Percentiles rank a stretch among this genome's conserved stretches.
These are phyloP conservation scores for Leucozona laternaria DNA, from an alignment of 2,888 invertebrate species.

Conservation along the genomic window DNA sequence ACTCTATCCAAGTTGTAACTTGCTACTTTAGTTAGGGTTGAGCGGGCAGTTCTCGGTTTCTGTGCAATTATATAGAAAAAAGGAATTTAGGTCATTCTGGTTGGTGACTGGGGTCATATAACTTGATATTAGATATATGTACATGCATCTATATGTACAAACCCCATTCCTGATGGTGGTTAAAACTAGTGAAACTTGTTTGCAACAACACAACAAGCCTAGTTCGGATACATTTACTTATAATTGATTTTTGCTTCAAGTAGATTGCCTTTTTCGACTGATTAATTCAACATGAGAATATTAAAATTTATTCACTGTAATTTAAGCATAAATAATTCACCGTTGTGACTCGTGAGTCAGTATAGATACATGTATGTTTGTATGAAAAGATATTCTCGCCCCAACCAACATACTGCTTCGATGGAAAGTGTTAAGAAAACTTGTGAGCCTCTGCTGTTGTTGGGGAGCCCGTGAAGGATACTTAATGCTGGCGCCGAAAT, in stretches of 20 bases:
- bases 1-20: constrained; percentile 36
- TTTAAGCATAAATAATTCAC: constrained; percentile 61
- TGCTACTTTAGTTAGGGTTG: constrained; percentile 50
- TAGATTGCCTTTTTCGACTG: constrained; percentile 54
- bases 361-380: constrained; percentile 22
- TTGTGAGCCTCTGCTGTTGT: constrained; percentile 35
- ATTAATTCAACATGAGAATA: constrained; percentile 67
- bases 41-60: constrained; percentile 35
- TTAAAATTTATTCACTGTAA: constrained; percentile 68
- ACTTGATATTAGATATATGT: constrained; percentile 64
- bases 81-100: constrained; percentile 67
- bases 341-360: constrained; percentile 28
- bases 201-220: constrained; percentile 35
- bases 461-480: constrained; percentile 43
- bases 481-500: constrained; percentile 65
- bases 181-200: constrained; percentile 63
- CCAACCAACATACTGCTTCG: constrained; percentile 2
- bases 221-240: constrained; percentile 30
- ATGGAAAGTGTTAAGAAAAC: constrained; percentile 63
- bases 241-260: constrained; percentile 71
- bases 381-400: constrained; percentile 9
- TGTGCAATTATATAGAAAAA: constrained; percentile 29
- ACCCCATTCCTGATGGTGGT: constrained; percentile 24
- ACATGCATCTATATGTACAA: neutral
- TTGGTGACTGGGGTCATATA: constrained; percentile 66